Percentiles rank a stretch among this genome's conserved stretches.
Evolutionary conservation across 2,113 vertebrate genomes (phyloP).

Genomic region (Amblyornis subalaris): DNA sequence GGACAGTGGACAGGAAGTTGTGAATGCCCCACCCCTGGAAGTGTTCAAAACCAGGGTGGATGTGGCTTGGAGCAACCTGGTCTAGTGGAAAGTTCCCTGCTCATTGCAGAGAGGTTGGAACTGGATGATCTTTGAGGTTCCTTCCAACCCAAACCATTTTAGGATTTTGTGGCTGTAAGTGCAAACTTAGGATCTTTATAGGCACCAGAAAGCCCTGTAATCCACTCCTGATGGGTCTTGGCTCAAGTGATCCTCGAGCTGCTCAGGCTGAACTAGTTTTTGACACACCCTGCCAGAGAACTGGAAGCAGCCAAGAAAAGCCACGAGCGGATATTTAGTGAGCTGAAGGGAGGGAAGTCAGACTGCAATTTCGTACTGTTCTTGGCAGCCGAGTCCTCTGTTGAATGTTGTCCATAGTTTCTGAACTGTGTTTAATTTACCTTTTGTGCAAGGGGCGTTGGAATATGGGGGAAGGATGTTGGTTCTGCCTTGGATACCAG

Average conservation of each 20-base stretch:
- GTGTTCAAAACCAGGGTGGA: not conserved
- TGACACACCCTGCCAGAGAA: not conserved
- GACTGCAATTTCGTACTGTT: not conserved
- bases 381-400: not conserved
- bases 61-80: not conserved
- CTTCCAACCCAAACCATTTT: not conserved
- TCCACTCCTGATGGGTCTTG: not conserved
- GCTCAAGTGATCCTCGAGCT: not conserved
- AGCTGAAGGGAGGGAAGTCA: not conserved
- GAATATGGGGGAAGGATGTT: not conserved
- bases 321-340: not conserved
- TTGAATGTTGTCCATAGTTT: not conserved
- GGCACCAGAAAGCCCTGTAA: not conserved
- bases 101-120: not conserved
- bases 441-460: not conserved
- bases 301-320: conserved; percentile 31
- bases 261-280: not conserved
- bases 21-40: not conserved
- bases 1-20: not conserved
- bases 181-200: not conserved
- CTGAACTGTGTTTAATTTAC: not conserved
- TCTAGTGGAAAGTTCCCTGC: not conserved
- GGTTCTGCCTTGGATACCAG: not conserved
- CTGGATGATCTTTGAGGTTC: not conserved
- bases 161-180: not conserved